These are phyloP conservation scores for Ladona fulva DNA, from an alignment of 1,140 invertebrate genomes.

Conservation along the genomic window DNA sequence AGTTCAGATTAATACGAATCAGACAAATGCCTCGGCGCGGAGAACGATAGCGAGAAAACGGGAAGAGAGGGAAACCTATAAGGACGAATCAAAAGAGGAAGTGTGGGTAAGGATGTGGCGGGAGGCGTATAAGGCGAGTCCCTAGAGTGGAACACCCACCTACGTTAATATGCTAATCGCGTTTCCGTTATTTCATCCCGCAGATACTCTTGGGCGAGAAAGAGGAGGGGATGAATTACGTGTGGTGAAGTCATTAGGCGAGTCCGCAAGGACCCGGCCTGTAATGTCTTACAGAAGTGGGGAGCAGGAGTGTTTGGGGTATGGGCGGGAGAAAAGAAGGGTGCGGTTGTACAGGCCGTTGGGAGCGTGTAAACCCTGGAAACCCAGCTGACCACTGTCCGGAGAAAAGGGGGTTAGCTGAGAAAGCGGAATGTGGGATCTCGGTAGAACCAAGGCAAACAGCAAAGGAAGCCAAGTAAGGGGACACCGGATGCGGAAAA, in stretches of 20 bases:
- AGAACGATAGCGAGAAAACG: not conserved
- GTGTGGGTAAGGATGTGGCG: not conserved
- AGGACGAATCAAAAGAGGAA: not conserved
- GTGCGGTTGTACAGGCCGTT: not conserved
- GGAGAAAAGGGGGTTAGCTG: not conserved
- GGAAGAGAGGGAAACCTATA: not conserved
- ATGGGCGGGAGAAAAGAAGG: not conserved
- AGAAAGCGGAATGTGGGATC: not conserved
- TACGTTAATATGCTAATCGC: slow-evolving; percentile 5
- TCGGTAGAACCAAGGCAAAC: not conserved
- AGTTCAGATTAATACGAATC: not conserved
- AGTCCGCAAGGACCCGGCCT: not conserved
- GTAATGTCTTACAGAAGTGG: not conserved
- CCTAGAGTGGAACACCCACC: not conserved
- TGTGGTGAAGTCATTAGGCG: not conserved
- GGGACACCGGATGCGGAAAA: no score
- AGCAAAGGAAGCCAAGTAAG: not conserved
- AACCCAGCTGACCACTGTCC: not conserved
- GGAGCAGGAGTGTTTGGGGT: not conserved
- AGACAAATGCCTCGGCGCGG: not conserved
- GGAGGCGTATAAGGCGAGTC: not conserved
- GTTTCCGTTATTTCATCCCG: slow-evolving; percentile 4
- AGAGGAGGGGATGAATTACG: not conserved
- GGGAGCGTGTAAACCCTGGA: not conserved
- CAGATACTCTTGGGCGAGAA: not conserved